Evolutionary conservation across 2,888 invertebrate species (phyloP), one percentile per base, ranked within the genome.

Genomic region (Spatulosminthurus flaviceps): DNA sequence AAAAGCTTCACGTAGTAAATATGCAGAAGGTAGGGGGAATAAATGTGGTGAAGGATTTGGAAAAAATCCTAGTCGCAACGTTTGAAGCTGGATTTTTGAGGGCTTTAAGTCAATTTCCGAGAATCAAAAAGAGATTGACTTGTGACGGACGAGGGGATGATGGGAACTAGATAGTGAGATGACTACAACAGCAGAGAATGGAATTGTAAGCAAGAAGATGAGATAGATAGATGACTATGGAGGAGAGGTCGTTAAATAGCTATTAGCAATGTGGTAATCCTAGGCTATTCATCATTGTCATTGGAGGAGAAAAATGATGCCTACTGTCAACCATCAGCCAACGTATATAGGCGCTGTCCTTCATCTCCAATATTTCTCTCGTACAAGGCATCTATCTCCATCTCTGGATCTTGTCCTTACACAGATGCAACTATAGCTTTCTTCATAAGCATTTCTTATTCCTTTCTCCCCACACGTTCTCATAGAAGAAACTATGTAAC

Each of bases 201-300:
- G 64, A 64, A 26, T 64, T 64, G 64, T 64, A 64, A 43, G 61
- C 29, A 61, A n/a, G 42, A 72, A 42, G 72, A 41, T 72, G 72
- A 74, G 74, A n/a, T 61, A 73, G 73, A 73, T 73, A 61, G 74
- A 74, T 74, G 78, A 78, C 69, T 60, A n/a, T n/a, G 51, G 19
- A 60, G 64, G 28, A 66, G 66, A 75, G 78, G 78, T 80, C 80
- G 78, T 80, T 80, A 80, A 80, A 80, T 80, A 80, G 76, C 80
- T 80, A 80, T 80, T 80, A 80, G 78, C 75, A 74, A 74, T 70
- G 70, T 76, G 71, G 69, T 78, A 80, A 74, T 78, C 78, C 75
- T 26, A 19, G 69, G 42, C 78, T 70, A 80, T 80, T 78, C 51
- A 80, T 80, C 80, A 80, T 21, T 80, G 80, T 75, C 80, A 71